Conservation (phyloP, 2,113 vertebrate genomes). For the Epinephelus cyanopodus region DNA sequence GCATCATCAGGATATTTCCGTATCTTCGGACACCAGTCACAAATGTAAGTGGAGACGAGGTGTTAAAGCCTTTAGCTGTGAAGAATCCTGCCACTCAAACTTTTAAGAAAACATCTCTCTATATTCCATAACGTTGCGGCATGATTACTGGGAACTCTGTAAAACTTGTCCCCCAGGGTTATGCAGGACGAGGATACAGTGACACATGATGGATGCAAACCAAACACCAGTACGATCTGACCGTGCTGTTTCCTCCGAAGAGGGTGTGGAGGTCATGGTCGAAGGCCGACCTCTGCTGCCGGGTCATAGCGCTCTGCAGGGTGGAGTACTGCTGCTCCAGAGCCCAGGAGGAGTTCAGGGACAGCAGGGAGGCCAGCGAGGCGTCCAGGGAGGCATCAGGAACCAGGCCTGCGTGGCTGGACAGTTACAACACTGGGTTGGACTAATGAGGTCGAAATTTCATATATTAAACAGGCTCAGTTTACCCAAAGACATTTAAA, state of each 20-base stretch:
- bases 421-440: background rate
- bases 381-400: constrained; percentile 30
- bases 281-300: constrained; percentile 13
- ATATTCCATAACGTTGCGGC: background rate
- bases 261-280: constrained; percentile 13
- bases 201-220: background rate
- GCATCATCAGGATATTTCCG: too few relatives aligned
- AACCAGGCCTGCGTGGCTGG: constrained; percentile 36
- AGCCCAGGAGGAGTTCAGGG: constrained; percentile 30
- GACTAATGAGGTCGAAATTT: background rate
- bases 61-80: background rate
- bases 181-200: background rate
- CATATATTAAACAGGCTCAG: background rate
- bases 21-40: too few relatives aligned
- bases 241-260: constrained; percentile 16
- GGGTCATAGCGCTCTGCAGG: constrained; percentile 28
- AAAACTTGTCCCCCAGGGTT: too few relatives aligned
- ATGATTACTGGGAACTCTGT: background rate
- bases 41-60: too few relatives aligned
- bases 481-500: background rate
- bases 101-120: background rate
- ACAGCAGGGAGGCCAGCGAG: constrained; percentile 22
- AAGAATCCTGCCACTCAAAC: background rate
- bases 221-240: constrained; percentile 3
- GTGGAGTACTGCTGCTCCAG: constrained; percentile 31